Evolutionary conservation across 1,140 invertebrate species (phyloP), one percentile per base, ranked within the genome.

Genomic region (Gonatopus flavifemur): DNA sequence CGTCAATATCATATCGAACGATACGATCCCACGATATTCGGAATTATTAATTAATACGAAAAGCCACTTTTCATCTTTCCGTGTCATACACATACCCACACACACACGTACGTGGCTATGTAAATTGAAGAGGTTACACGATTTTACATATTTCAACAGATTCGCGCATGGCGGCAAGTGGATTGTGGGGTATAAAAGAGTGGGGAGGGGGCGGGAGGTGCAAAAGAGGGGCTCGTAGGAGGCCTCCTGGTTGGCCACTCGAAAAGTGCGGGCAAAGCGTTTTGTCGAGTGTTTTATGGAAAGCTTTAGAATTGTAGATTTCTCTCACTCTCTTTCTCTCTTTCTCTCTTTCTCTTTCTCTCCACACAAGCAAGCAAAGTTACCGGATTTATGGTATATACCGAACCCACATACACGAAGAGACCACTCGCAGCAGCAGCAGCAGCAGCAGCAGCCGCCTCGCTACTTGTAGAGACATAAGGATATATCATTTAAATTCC

Each of bases 271-370:
- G 62, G 51, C 66, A 54, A 62, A 68, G 75, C 75, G 57, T 70
- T 77, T 75, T 67, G 66, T 74, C 67, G 70, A 77, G 74, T 75
- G 72, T 71, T 74, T 75, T 74, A 76, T 73, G 71, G 66, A 73
- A 74, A 70, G 70, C 69, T 76, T 77, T 76, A 75, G 76, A 77
- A 78, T 78, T 78, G 76, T 77, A 78, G 74, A 78, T 78, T 64
- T 57, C 62, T 60, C 61, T 52, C 55, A 32, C 3, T 36, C 35
- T 36, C 15, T 35, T 12, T 16, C 4, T 35, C 12, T 35, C n/a
- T 5, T 16, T 5, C 15, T 35, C 32, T 35, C 32, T 16, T 16
- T 16, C 15, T 16, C 33, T 36, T 18, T 36, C 32, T 36, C 9
- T 15, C 35, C 19, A n/a, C n/a, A n/a, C n/a, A n/a, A n/a, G n/a